Base-by-base conservation (phyloP, 2,797 vertebrate species). In the Sebastolobus alascanus region DNA sequence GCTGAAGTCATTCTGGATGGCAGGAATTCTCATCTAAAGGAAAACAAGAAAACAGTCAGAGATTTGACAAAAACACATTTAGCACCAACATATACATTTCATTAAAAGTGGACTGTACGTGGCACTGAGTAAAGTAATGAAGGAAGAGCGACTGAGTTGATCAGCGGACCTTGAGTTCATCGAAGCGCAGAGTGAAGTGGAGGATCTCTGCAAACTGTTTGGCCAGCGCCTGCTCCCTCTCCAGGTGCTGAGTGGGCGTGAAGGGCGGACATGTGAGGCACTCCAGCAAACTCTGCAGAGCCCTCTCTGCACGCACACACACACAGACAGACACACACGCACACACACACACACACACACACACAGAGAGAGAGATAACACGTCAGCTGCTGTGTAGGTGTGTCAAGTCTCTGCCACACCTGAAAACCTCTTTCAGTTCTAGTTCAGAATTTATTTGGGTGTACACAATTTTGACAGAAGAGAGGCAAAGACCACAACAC, bases 151-250 rank as follows among this genome's bases (percentile, higher is more conserved):
- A n/a, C 9, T 12, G 68, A 33, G 69, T 29, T 25, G 10, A 50
- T 31, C 3, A 4, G 33, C 69, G 29, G 63, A 99, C 98, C 98
- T 99, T 99, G 63, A 99, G 97, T 79, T 99, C 98, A 86, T 99
- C 98, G 8, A 99, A 99, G 85, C 98, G 97, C 43, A 99, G 97
- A 2, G 98, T 99, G 92, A 99, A 99, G 95, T 99, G 98, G 27
- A 99, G 95, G 90, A 99, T 99, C 94, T 99, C 98, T 0, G 98
- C 98, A 33, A 99, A 99, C 91, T 99, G 97, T 90, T 99, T 99
- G 0, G 98, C 98, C 65, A 99, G 93, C 2, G 98, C 98, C 87
- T 99, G 98, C 81, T 99, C 98, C 70, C 96, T 96, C 94, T 99
- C 98, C 94, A 99, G 95, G 88, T 99, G 98, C 84, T 99, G 98